Conservation (phyloP, 2,888 invertebrate genomes). For the Galerucella nymphaeae region DNA sequence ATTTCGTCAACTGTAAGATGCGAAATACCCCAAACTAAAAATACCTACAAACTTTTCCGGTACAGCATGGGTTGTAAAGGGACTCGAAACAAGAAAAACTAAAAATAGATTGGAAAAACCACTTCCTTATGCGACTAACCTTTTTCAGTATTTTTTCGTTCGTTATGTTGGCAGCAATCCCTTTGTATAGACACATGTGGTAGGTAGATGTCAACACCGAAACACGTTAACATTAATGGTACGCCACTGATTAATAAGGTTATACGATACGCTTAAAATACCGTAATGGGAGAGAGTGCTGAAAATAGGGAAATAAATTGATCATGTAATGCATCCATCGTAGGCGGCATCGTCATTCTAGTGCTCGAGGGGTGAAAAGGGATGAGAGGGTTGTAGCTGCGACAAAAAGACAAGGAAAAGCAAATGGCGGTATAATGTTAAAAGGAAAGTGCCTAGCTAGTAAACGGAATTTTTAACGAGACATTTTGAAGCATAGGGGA, state of each 20-base stretch:
- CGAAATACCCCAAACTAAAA: too few species aligned
- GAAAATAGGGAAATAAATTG: constrained; percentile 46
- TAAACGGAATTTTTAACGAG: constrained; percentile 41
- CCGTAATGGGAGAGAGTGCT: constrained; percentile 39
- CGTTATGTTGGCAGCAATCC: too few species aligned
- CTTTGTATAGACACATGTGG: too few species aligned
- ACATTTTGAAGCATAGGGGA: constrained; percentile 19
- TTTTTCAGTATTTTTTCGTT: too few species aligned
- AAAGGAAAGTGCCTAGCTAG: constrained; percentile 35
- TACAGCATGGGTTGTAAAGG: too few species aligned
- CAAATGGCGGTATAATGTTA: constrained; percentile 24
- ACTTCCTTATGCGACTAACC: too few species aligned
- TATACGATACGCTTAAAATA: constrained; percentile 28
- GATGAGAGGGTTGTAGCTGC: constrained; percentile 6
- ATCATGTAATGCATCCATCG: constrained; percentile 39
- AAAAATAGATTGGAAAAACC: too few species aligned
- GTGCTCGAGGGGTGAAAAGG: not conserved
- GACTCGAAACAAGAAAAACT: too few species aligned
- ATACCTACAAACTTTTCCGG: too few species aligned
- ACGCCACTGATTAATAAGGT: not conserved
- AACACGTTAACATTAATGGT: not conserved
- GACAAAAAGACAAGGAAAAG: constrained; percentile 31
- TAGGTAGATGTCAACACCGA: too few species aligned
- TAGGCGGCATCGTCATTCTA: constrained; percentile 5
- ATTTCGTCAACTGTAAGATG: too few species aligned